These are phyloP conservation scores for Zonotrichia albicollis DNA, from an alignment of 2,797 vertebrate species.

Conservation along the genomic window DNA sequence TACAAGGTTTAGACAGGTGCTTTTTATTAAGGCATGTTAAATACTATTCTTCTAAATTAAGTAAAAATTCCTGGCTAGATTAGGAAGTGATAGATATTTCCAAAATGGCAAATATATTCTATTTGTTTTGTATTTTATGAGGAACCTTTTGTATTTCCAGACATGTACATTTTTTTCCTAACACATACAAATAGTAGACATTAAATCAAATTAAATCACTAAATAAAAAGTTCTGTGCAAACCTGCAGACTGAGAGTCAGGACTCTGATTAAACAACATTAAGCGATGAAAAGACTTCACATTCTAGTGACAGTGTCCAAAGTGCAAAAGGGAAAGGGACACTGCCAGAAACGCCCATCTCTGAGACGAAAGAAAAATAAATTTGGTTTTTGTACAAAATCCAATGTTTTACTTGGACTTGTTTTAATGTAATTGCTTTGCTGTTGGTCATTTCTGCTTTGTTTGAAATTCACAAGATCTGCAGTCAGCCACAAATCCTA, in stretches of 20 bases:
- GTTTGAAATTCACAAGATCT: slow-evolving; percentile 25
- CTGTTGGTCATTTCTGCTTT: slow-evolving; percentile 5
- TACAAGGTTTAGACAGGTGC: slow-evolving; percentile 51
- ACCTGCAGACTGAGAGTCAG: background rate
- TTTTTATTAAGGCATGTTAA: slow-evolving; percentile 45
- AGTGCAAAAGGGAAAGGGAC: background rate
- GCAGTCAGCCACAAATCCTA: slow-evolving; percentile 4
- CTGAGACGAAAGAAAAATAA: background rate
- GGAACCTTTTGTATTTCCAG: slow-evolving; percentile 1
- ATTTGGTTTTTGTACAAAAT: slow-evolving; percentile 13
- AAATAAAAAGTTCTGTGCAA: slow-evolving; percentile 21
- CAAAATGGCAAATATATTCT: slow-evolving; percentile 1
- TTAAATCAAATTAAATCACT: slow-evolving; percentile 9
- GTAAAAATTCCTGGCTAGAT: slow-evolving; percentile 36
- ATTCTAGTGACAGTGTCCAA: background rate
- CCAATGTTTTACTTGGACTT: slow-evolving; percentile 13
- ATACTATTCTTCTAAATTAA: slow-evolving; percentile 33
- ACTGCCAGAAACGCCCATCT: background rate
- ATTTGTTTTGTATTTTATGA: background rate
- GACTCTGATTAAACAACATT: background rate
- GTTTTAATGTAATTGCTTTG: slow-evolving; percentile 14
- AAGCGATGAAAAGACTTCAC: background rate
- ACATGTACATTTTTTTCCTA: background rate
- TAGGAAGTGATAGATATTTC: slow-evolving; percentile 1
- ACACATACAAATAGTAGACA: background rate